A percentile compares a stretch with the other conserved stretches of the same genome.
Evolutionary conservation across 1,140 invertebrate species (phyloP).

Genomic region (Lucilia cuprina): DNA sequence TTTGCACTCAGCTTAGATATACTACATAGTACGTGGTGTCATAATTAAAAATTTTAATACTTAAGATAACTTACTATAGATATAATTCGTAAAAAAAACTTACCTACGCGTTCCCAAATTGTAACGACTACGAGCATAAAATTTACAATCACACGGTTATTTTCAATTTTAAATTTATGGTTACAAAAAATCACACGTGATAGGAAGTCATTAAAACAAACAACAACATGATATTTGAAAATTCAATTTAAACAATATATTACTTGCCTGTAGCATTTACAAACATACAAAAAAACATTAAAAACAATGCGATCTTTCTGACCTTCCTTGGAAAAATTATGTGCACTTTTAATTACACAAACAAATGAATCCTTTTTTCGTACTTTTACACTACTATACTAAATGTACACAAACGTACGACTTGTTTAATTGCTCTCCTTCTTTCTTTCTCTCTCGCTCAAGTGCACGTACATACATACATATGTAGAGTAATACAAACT

Average conservation of each 20-base stretch:
- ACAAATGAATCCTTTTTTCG: not conserved
- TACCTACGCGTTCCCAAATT: too few species aligned
- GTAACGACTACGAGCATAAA: not conserved
- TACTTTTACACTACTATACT: not conserved
- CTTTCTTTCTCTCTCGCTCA: not conserved
- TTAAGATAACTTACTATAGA: too few species aligned
- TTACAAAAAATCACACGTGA: not conserved
- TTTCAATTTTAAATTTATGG: not conserved
- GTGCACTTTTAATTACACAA: not conserved
- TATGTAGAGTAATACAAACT: not conserved
- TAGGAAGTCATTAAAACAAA: constrained; percentile 30
- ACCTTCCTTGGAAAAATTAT: constrained; percentile 12
- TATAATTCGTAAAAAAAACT: too few species aligned
- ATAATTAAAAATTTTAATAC: too few species aligned
- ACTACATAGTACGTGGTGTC: too few species aligned
- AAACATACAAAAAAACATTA: not conserved
- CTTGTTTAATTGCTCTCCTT: not conserved
- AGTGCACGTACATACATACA: too few species aligned
- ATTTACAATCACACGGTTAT: not conserved
- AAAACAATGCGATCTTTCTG: not conserved
- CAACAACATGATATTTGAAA: not conserved
- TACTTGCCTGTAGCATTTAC: too few species aligned
- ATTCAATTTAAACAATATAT: not conserved
- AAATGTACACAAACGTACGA: not conserved
- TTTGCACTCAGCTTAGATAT: too few species aligned